phyloP scores from a whole-genome alignment of 2,888 invertebrate genomes.

The Tenthredo amoena region DNA sequence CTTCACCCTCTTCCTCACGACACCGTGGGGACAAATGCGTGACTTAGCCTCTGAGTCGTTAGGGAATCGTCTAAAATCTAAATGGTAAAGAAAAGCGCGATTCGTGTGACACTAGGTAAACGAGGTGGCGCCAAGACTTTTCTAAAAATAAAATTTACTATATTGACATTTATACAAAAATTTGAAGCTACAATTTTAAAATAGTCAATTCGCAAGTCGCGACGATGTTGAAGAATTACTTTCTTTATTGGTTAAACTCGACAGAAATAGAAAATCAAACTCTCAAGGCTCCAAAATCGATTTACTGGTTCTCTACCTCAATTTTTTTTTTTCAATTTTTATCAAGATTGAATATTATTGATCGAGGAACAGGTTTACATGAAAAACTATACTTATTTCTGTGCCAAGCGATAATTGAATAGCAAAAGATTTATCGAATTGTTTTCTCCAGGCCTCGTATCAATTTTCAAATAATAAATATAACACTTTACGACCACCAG shows the following conservation, averaged over 20 bases:
- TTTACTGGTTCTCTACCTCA: neutral
- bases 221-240: neutral
- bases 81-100: conserved; percentile 51
- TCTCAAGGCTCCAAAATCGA: neutral
- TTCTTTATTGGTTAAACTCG: conserved; percentile 4
- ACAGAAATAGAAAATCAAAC: neutral
- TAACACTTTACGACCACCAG: conserved; percentile 1
- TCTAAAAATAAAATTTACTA: conserved; percentile 29
- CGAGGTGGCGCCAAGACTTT: conserved; percentile 27
- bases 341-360: conserved; percentile 37
- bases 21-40: conserved; percentile 50
- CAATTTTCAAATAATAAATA: conserved; percentile 15
- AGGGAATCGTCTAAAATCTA: conserved; percentile 51
- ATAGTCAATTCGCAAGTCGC: too few relatives aligned
- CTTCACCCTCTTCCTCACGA: conserved; percentile 43
- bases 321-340: neutral
- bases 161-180: neutral
- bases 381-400: neutral
- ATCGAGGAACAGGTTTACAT: conserved; percentile 4
- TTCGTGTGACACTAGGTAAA: conserved; percentile 48
- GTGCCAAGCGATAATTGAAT: neutral
- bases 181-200: neutral
- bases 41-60: conserved; percentile 43
- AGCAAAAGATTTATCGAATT: conserved; percentile 28
- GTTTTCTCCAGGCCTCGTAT: neutral